phyloP scores from a whole-genome alignment of 2,797 vertebrate genomes.

The Aulostomus chinensis region DNA sequence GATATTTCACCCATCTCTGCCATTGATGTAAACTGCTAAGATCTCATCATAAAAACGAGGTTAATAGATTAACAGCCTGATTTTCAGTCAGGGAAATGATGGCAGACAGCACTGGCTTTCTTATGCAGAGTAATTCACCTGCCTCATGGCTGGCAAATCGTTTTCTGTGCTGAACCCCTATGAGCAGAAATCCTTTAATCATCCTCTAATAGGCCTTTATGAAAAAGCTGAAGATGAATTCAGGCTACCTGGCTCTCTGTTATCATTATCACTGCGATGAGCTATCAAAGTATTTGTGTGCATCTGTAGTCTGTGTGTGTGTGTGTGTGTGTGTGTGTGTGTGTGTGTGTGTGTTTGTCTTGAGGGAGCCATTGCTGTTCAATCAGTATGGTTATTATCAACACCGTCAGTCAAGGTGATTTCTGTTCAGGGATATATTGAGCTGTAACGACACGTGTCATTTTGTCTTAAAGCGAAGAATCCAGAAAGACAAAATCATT shows the following conservation, averaged over 20 bases:
- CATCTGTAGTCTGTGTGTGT: slow-evolving; percentile 21
- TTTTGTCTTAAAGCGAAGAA: not conserved
- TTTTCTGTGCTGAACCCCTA: slow-evolving; percentile 60
- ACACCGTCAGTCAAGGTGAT: slow-evolving; percentile 40
- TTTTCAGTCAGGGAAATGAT: slow-evolving; percentile 65
- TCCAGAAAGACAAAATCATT: slow-evolving; percentile 37
- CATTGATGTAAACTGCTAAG: slow-evolving; percentile 54
- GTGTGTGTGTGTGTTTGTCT: slow-evolving; percentile 23
- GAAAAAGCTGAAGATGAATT: slow-evolving; percentile 78
- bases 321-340: slow-evolving; percentile 9
- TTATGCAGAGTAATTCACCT: slow-evolving; percentile 70
- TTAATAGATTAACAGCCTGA: slow-evolving; percentile 72
- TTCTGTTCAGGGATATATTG: slow-evolving; percentile 40
- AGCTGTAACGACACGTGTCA: slow-evolving; percentile 42
- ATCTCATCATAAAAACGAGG: slow-evolving; percentile 61
- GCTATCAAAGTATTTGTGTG: slow-evolving; percentile 72
- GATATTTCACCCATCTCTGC: slow-evolving; percentile 37
- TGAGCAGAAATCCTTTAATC: slow-evolving; percentile 78
- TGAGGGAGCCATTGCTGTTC: slow-evolving; percentile 50
- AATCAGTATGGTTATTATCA: slow-evolving; percentile 56
- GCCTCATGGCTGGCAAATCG: slow-evolving; percentile 67
- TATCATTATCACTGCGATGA: slow-evolving; percentile 67
- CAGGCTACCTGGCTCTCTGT: slow-evolving; percentile 70
- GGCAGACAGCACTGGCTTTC: slow-evolving; percentile 68
- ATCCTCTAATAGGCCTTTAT: slow-evolving; percentile 77